A percentile compares a stretch with the other conserved stretches of the same genome.
Conservation (phyloP, 2,113 vertebrate species). For the Oenanthe oenanthe region DNA sequence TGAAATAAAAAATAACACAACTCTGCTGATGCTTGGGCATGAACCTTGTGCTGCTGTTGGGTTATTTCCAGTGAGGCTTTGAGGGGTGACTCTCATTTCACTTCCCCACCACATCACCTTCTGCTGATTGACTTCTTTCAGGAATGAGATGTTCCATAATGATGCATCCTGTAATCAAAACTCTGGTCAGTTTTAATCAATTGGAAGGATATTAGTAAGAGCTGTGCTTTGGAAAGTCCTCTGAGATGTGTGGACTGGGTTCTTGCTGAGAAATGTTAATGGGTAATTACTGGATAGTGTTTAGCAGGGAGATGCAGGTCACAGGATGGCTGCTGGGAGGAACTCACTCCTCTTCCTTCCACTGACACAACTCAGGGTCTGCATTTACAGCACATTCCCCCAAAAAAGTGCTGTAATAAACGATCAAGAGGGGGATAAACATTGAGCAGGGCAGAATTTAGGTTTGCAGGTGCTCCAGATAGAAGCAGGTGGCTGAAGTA, state of each 20-base stretch:
- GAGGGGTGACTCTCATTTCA: background rate
- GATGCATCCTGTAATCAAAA: constrained; percentile 24
- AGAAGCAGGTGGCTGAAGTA: background rate
- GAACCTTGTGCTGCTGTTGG: accelerated
- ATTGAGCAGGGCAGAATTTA: background rate
- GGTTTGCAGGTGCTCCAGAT: background rate
- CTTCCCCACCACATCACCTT: background rate
- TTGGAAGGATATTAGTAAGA: constrained; percentile 20
- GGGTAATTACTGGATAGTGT: constrained; percentile 45
- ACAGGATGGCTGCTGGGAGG: background rate
- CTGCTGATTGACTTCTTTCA: background rate
- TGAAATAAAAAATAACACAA: background rate
- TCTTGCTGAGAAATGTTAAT: constrained; percentile 45
- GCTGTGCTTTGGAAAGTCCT: constrained; percentile 15
- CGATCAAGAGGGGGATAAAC: background rate
- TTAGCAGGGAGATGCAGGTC: background rate
- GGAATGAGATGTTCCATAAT: background rate
- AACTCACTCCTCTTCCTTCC: background rate
- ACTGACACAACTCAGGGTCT: background rate
- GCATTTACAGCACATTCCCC: background rate
- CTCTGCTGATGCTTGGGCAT: background rate
- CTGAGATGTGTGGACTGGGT: constrained; percentile 1
- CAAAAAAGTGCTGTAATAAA: background rate
- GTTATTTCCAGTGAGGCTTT: background rate
- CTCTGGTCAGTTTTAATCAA: constrained; percentile 38